Base-by-base conservation (phyloP, 1,140 invertebrate species). In the Anoplolepis gracilipes region DNA sequence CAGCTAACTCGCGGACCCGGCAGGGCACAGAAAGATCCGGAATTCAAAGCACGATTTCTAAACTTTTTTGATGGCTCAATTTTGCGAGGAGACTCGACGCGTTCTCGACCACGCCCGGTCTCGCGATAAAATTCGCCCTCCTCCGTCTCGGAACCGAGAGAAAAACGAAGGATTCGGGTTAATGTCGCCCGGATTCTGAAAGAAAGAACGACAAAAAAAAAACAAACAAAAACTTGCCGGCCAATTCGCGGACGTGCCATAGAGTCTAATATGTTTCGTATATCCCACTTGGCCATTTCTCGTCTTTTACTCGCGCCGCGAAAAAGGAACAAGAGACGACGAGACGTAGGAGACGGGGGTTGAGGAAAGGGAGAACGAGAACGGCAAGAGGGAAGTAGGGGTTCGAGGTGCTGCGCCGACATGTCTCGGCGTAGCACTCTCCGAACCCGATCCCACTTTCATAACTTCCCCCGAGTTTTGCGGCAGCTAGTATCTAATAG, bases 21-120 rank as follows among this genome's bases (percentile, higher is more conserved):
- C 39, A 53, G 65, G 33, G 42, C 13, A 55, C 36, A 61, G 73
- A 49, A 25, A 55, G 62, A 81, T 30, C 3, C 30, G 10, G 75
- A 88, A 94, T 93, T 93, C 91, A 87, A 91, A 89, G 90, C 90
- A 92, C 91, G 91, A 86, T 87, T 87, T 65, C 75, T 81, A 79
- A 94, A 94, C 92, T 92, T 92, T 93, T 92, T 85, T 90, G 90
- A 92, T 92, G 91, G 90, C 91, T 94, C 93, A 93, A 94, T 94
- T 92, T 92, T 92, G 90, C 67, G 75, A 67, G 79, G 59, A 67
- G 67, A 85, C 77, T 78, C 67, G 8, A 39, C 77, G 28, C 69
- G 30, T 39, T 7, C 22, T 22, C 28, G 39, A 4, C 62, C 59
- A 39, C 59, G 39, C 77, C 42, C 22, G 49, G 49, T 22, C 67